These are phyloP conservation scores for Myripristis jacobus DNA, from an alignment of 2,797 vertebrate genomes.

Conservation along the genomic window DNA sequence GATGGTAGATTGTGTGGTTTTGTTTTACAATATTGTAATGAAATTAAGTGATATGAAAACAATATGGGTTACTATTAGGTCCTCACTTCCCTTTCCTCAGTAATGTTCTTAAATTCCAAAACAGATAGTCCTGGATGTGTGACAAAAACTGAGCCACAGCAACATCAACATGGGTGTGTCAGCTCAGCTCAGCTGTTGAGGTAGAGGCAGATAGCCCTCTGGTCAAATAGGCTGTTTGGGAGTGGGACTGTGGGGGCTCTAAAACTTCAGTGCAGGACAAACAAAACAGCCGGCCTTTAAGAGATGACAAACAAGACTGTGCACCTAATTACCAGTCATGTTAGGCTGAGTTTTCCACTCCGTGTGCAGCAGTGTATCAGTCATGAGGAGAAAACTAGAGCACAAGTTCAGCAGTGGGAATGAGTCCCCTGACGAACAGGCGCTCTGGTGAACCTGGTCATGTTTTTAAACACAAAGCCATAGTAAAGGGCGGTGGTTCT, in stretches of 20 bases:
- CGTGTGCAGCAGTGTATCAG: background rate
- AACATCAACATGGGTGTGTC: slow-evolving; percentile 71
- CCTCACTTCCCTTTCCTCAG: background rate
- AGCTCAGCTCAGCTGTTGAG: slow-evolving; percentile 48
- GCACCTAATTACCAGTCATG: background rate
- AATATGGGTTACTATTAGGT: background rate
- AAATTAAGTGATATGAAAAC: background rate
- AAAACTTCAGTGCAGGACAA: slow-evolving; percentile 18
- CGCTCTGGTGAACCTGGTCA: slow-evolving; percentile 36
- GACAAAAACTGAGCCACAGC: slow-evolving; percentile 11
- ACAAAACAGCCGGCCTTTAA: background rate
- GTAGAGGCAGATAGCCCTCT: slow-evolving; percentile 25
- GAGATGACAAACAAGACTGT: background rate
- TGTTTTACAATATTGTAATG: background rate
- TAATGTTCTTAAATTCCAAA: background rate
- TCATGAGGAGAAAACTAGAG: slow-evolving; percentile 27
- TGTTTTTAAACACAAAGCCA: slow-evolving; percentile 39
- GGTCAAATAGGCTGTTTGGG: slow-evolving; percentile 35
- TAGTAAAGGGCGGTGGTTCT: slow-evolving; percentile 69
- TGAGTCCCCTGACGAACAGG: too few relatives aligned
- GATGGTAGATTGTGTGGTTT: too few relatives aligned
- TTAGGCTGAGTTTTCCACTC: background rate
- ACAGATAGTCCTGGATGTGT: background rate
- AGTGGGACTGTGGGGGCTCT: slow-evolving; percentile 6
- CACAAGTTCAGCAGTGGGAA: slow-evolving; percentile 41